phyloP scores from a whole-genome alignment of 2,888 invertebrate species.

The Agrochola lychnidis region DNA sequence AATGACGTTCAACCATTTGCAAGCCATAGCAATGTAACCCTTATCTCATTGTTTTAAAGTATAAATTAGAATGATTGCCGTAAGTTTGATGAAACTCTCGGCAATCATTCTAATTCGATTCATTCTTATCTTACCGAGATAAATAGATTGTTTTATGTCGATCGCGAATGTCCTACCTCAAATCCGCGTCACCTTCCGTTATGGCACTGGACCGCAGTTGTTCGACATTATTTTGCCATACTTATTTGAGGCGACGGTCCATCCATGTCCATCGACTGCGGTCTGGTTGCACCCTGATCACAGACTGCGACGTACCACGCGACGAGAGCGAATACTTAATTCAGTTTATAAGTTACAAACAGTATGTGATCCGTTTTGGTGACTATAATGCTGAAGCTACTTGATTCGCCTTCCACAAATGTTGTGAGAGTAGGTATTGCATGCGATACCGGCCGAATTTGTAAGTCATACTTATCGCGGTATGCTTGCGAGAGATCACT shows the following conservation, averaged over 20 bases:
- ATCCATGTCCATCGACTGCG: background rate
- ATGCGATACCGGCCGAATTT: background rate
- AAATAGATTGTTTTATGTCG: no score
- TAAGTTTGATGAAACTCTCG: background rate
- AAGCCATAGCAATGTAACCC: background rate
- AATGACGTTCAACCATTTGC: background rate
- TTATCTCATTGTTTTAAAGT: background rate
- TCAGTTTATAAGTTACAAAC: background rate
- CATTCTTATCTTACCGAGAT: no score
- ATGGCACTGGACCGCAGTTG: background rate
- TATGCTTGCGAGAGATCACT: background rate
- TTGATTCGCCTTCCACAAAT: background rate
- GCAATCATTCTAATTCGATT: background rate
- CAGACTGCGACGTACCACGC: background rate
- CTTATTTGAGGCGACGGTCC: background rate
- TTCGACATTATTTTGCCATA: background rate
- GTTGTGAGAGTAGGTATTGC: background rate
- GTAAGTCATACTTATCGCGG: background rate
- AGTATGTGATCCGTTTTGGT: background rate
- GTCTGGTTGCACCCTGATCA: background rate
- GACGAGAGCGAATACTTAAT: background rate
- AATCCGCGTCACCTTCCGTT: background rate
- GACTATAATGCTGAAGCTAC: background rate
- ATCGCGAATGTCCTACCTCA: background rate
- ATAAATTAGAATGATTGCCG: background rate